Percentiles rank a stretch among this genome's conserved stretches.
Conservation (phyloP, 1,140 invertebrate species). For the Antheraea mylitta region DNA sequence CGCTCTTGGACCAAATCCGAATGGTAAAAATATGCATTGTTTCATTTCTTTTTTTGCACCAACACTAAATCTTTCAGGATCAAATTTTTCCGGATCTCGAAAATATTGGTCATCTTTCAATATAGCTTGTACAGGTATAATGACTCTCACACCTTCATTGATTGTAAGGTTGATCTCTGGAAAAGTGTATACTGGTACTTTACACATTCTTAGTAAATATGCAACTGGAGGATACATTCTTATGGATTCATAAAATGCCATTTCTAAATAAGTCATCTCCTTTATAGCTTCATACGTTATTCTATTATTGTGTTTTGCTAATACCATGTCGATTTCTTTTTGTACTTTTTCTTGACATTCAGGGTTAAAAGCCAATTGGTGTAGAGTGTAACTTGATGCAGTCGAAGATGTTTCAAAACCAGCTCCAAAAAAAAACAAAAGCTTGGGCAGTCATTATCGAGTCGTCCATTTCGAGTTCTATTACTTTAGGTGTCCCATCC, state of each 20-base stretch:
- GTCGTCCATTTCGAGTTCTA: constrained; percentile 30
- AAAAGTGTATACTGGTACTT: constrained; percentile 39
- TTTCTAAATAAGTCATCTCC: constrained; percentile 56
- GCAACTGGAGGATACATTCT: constrained; percentile 53
- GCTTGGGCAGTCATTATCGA: constrained; percentile 20
- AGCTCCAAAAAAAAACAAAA: too few relatives aligned
- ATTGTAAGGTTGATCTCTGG: constrained; percentile 51
- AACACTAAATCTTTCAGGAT: too few relatives aligned
- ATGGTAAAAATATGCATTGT: constrained; percentile 16
- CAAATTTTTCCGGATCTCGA: constrained; percentile 26
- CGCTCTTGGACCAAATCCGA: constrained; percentile 51
- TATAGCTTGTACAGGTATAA: constrained; percentile 54
- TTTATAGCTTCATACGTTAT: constrained; percentile 60
- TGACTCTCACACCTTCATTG: constrained; percentile 68
- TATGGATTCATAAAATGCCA: constrained; percentile 44
- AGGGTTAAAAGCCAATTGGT: constrained; percentile 76
- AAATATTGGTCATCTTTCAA: constrained; percentile 35
- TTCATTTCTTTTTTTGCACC: too few relatives aligned
- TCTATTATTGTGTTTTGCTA: constrained; percentile 55
- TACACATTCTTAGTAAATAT: constrained; percentile 32
- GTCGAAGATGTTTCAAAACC: too few relatives aligned
- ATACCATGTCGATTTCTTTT: constrained; percentile 33
- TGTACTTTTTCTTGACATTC: constrained; percentile 67
- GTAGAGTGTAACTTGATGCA: constrained; percentile 48
- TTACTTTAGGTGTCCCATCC: constrained; percentile 24